Base-by-base conservation (phyloP, 1,140 invertebrate species). In the Argopecten irradians region DNA sequence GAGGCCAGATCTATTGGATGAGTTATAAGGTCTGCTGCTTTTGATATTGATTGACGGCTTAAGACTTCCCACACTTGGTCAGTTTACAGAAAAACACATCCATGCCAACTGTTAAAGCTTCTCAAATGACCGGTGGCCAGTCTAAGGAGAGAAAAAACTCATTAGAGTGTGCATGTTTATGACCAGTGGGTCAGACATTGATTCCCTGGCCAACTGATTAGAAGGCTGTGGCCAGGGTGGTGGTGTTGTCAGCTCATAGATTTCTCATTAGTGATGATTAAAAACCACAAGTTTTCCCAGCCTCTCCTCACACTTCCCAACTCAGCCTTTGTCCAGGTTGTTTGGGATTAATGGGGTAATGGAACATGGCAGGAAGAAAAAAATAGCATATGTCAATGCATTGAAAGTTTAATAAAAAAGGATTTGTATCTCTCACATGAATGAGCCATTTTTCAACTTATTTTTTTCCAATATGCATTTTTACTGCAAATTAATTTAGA, bases 251-350 rank as follows among this genome's bases (percentile, higher is more conserved):
- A 71, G 55, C 55, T 71, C 22, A 71, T 71, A 71, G 55, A 71
- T 71, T 71, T 71, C n/a, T 71, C 55, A 71, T 71, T 71, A 71
- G 55, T 5, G 55, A 71, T 71, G 22, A 71, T 71, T 71, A 71
- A 71, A 71, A 71, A 71, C 55, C 55, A 71, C 22, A 71, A n/a
- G 55, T 71, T 71, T 71, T 71, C 55, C 55, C 55, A 71, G 22
- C 55, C n/a, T 46, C 1, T 46, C 19, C 3, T 71, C 55, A 71
- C 55, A 28, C 55, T 1, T 55, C 14, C 22, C 43, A 11, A 11
- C 14, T 13, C 16, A 55, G 16, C 2, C 22, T 55, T 55, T 55
- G 43, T 55, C 43, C 43, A 55, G 43, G 43, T 13, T 55, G 14
- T 22, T 22, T 11, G n/a, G n/a, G 55, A 71, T 71, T 71, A 71